Evolutionary conservation across 2,113 vertebrate species (phyloP), one percentile per base, ranked within the genome.

Genomic region (Lepisosteus oculatus): DNA sequence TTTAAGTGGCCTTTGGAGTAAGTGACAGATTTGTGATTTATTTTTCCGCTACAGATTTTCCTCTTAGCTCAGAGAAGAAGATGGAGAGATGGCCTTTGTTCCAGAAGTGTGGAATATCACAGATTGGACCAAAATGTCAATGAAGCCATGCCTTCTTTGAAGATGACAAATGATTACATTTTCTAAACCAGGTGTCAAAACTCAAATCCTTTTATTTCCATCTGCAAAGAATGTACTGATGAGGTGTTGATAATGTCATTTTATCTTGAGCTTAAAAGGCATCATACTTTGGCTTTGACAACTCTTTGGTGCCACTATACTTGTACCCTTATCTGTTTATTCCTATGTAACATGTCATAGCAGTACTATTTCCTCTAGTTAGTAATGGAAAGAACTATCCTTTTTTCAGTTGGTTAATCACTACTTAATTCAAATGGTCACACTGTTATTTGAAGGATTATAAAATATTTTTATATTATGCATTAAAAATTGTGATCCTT

Each of bases 121-220:
- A 93, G 96, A 3, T 88, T 99, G 57, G 95, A 98, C 87, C 96
- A 98, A 74, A 99, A 99, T 13, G 93, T 99, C 65, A 92, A 93
- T 0, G 96, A 99, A 69, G 97, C 97, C 0, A 99, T 99, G 97
- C 97, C 97, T 70, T 98, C 97, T 69, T 90, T 99, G 72, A 99
- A 97, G 81, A 97, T 97, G 83, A 97, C 97, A 66, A 94, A 93
- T 14, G 95, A 97, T 86, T 99, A 98, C 44, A 88, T 98, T 14
- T 98, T 98, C 79, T 99, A 85, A 95, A 85, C 82, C 0, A 0
- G 3, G 1, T 59, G 57, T 13, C 11, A 13, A 59, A 59, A 59
- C 57, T 59, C n/a, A 6, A 13, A 59, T 13, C n/a, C 4, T 14
- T n/a, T 4, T 3, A 3, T 59, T 59, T 59, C n/a, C 12, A 3